A percentile compares a stretch with the other conserved stretches of the same genome.
Conservation (phyloP, 2,113 vertebrate genomes). For the Cavia aperea region DNA sequence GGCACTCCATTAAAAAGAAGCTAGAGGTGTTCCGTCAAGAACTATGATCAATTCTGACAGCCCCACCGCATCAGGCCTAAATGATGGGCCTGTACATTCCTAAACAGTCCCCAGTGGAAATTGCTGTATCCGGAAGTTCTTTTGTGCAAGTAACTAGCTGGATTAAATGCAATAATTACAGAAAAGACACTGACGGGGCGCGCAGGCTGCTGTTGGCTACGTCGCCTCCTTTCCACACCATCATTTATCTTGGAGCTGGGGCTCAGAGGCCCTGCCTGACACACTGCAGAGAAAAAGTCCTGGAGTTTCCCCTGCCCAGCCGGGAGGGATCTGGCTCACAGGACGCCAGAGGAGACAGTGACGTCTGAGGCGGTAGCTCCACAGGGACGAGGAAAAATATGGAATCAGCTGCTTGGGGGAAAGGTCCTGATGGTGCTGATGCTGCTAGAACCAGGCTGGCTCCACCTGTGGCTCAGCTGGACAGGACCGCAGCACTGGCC, state of each 20-base stretch:
- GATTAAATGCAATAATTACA: slow-evolving; percentile 83
- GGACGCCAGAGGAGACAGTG: not conserved
- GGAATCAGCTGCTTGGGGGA: slow-evolving; percentile 25
- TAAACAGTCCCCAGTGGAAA: slow-evolving; percentile 80
- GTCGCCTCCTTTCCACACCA: slow-evolving; percentile 59
- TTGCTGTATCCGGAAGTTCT: slow-evolving; percentile 79
- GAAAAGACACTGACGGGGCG: slow-evolving; percentile 75
- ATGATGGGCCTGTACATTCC: slow-evolving; percentile 81
- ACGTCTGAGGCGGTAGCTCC: slow-evolving; percentile 38
- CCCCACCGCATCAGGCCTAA: slow-evolving; percentile 82
- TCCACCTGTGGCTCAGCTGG: slow-evolving; percentile 21
- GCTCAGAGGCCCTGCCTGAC: slow-evolving; percentile 36
- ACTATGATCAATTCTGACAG: slow-evolving; percentile 86
- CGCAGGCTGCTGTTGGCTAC: slow-evolving; percentile 73
- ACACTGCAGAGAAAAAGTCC: slow-evolving; percentile 26
- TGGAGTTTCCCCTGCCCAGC: not conserved
- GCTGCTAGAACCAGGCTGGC: not conserved
- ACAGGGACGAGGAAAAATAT: slow-evolving; percentile 44
- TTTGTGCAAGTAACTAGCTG: slow-evolving; percentile 81
- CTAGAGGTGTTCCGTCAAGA: slow-evolving; percentile 82
- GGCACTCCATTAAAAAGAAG: slow-evolving; percentile 77
- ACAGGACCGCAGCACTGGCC: not conserved
- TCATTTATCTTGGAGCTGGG: slow-evolving; percentile 62
- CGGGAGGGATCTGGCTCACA: not conserved
- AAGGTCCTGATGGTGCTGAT: not conserved